Percentiles rank a stretch among this genome's conserved stretches.
These are phyloP conservation scores for Nipponia nippon DNA, from an alignment of 2,113 vertebrate genomes.

Conservation along the genomic window DNA sequence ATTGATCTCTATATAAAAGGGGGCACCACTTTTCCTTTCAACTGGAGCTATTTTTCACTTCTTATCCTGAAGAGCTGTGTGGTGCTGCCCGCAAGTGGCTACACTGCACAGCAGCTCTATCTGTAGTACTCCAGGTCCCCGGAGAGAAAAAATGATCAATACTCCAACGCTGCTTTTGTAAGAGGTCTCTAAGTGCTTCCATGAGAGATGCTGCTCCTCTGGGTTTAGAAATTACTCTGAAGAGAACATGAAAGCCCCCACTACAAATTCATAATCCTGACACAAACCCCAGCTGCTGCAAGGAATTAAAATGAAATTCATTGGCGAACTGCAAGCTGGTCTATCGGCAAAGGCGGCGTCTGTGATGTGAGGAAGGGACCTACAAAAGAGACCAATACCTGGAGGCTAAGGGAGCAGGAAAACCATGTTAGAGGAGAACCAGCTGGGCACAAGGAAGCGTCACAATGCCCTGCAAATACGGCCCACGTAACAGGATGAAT, in stretches of 20 bases:
- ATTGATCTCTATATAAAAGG: slow-evolving; percentile 53
- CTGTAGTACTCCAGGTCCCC: background rate
- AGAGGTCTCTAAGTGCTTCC: slow-evolving; percentile 50
- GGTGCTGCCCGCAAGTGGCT: slow-evolving; percentile 63
- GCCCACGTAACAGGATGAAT: background rate
- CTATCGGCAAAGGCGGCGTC: fast-evolving
- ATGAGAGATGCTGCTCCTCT: slow-evolving; percentile 9
- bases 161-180: background rate
- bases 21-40: slow-evolving; percentile 52
- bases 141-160: slow-evolving; percentile 43
- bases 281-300: slow-evolving; percentile 14
- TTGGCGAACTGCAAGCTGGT: background rate
- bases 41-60: slow-evolving; percentile 47
- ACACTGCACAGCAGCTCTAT: slow-evolving; percentile 9
- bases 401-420: background rate
- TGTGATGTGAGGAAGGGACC: background rate
- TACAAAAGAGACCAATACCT: background rate
- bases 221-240: slow-evolving; percentile 38
- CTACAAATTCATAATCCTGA: slow-evolving; percentile 44
- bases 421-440: background rate
- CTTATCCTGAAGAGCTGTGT: slow-evolving; percentile 49
- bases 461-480: background rate
- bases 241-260: slow-evolving; percentile 8
- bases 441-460: background rate
- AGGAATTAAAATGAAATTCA: slow-evolving; percentile 30